Base-by-base conservation (phyloP, 2,888 invertebrate species). In the Oxyscelio sp. region DNA sequence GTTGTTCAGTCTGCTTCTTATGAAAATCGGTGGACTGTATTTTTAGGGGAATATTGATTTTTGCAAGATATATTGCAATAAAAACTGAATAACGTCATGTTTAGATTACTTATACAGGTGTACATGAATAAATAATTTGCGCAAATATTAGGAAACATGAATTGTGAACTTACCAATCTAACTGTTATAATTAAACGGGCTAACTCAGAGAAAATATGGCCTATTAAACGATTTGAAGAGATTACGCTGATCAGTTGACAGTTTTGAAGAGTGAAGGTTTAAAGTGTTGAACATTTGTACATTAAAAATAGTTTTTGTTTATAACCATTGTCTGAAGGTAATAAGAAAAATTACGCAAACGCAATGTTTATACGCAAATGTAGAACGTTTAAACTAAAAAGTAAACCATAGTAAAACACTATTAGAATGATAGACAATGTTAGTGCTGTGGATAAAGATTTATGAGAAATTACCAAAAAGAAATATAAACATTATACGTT, bases 161-260 rank as follows among this genome's bases (percentile, higher is more conserved):
- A 34, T 9, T 9, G 34, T 9, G 34, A 34, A 34, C 34, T 9
- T 9, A 34, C 27, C 38, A 38, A 38, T 19, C 13, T 58, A 38
- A 38, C 21, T 58, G 58, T 38, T 58, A 19, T 13, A n/a, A 8
- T 58, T 21, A 21, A n/a, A 58, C 19, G 38, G 2, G 56, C 2
- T 34, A 34, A 34, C 58, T 58, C 58, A 58, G 58, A 58, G n/a
- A n/a, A 34, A 38, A 58, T 58, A 38, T 58, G 58, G 38, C 58
- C 58, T 58, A 58, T 38, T 38, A 19, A 58, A 54, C 17, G 38
- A 58, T 21, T 38, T 21, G 38, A 38, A 38, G 21, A 59, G 38
- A 58, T 40, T 56, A 19, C 4, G 17, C 31, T 34, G 17, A 19
- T 45, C 40, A 40, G 40, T n/a, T 40, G 40, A 40, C 13, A 13